These are phyloP conservation scores for Clostera curtula DNA, from an alignment of 2,888 invertebrate genomes.

Conservation along the genomic window DNA sequence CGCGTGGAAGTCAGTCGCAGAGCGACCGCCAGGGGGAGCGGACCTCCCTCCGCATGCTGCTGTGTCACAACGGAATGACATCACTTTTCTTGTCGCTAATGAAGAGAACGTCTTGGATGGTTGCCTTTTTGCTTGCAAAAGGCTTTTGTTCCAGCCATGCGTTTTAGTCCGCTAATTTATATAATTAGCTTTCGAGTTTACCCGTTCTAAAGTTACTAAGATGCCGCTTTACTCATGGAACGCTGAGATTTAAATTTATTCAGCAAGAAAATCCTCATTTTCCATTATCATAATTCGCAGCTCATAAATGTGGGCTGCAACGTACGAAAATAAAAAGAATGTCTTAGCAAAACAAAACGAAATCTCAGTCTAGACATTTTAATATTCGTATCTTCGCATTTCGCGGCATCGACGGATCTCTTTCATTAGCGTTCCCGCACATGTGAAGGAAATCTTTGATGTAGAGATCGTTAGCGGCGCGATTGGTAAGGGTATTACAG, in stretches of 20 bases:
- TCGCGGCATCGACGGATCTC: constrained; percentile 54
- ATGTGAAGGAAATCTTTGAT: constrained; percentile 65
- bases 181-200: constrained; percentile 35
- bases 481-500: constrained; percentile 48
- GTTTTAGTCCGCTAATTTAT: constrained; percentile 34
- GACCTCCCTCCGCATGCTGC: constrained; percentile 55
- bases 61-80: constrained; percentile 70
- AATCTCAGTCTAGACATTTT: constrained; percentile 68
- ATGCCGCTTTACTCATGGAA: constrained; percentile 10
- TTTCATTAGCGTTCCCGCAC: constrained; percentile 56
- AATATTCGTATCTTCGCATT: constrained; percentile 68
- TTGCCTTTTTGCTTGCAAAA: constrained; percentile 47
- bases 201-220: constrained; percentile 12
- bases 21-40: constrained; percentile 57
- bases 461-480: constrained; percentile 56
- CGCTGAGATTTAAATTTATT: constrained; percentile 23
- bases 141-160: constrained; percentile 39
- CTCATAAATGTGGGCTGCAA: constrained; percentile 29
- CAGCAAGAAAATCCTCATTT: constrained; percentile 19
- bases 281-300: constrained; percentile 35
- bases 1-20: constrained; percentile 64
- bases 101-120: constrained; percentile 66
- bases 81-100: constrained; percentile 74
- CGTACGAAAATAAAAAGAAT: constrained; percentile 25
- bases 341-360: constrained; percentile 53